Base-by-base conservation (phyloP, 2,797 vertebrate genomes). In the Diglossa cyanea region DNA sequence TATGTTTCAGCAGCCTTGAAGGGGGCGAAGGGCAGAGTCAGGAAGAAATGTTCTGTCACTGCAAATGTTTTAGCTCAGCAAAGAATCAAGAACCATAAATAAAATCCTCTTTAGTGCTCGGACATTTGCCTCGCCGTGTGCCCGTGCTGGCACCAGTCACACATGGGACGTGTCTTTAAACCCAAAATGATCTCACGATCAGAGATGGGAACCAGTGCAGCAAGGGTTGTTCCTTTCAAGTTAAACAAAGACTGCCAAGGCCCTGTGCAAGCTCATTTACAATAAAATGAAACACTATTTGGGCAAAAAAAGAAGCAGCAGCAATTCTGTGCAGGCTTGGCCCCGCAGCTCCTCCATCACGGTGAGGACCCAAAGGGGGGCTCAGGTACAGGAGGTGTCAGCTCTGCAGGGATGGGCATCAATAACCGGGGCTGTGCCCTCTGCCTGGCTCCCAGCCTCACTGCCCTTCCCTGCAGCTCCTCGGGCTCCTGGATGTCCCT, bases 401-500 rank as follows among this genome's bases (percentile, higher is more conserved):
- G 72, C 62, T 92, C 94, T 71, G 92, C 75, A 85, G 94, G 93
- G 81, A 88, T 48, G 94, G 53, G 76, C 84, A 70, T 50, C 81
- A n/a, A 28, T 73, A 86, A 66, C 94, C 28, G 1, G 72, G 9
- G 17, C 14, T 21, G 57, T 54, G 95, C 81, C 86, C 91, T 66
- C 77, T 68, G 93, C 58, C 91, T 63, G 89, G 42, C 91, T 88
- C 31, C 79, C 90, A 95, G 84, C 81, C 96, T 51, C 39, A 68
- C 92, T 47, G 80, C 86, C 67, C 73, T 81, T 79, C 84, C 80
- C 94, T 88, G 94, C 47, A 63, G 90, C 95, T 79, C 74, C 95
- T 93, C 87, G 58, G 86, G 54, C 54, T 21, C 77, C 79, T 17
- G 83, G 79, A 39, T 82, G 96, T 95, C 95, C 88, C 85, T 16